These are phyloP conservation scores for Drosophila gunungcola DNA, from an alignment of 1,140 invertebrate species.

Conservation along the genomic window DNA sequence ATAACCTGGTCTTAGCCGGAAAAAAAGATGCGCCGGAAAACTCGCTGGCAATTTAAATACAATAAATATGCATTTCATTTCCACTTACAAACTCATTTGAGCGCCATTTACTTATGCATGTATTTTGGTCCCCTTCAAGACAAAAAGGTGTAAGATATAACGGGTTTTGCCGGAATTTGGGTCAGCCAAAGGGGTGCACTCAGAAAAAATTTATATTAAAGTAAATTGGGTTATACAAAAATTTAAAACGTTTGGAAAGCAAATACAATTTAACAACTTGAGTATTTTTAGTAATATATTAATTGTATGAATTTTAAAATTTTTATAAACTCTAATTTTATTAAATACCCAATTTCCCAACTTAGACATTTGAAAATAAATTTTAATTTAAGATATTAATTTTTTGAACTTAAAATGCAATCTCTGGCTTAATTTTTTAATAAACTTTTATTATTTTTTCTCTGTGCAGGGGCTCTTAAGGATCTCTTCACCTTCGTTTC, in stretches of 20 bases:
- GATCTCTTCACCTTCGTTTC: conserved; percentile 43
- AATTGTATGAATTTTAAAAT: too few relatives aligned
- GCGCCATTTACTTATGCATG: conserved; percentile 71
- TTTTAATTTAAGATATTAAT: too few relatives aligned
- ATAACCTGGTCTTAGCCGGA: conserved; percentile 32
- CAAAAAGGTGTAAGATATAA: conserved; percentile 75
- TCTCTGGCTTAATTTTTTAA: too few relatives aligned
- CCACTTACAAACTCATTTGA: conserved; percentile 80
- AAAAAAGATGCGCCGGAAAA: conserved; percentile 31
- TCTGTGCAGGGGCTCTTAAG: conserved; percentile 15
- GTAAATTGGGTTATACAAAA: too few relatives aligned
- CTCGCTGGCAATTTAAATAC: conserved; percentile 74
- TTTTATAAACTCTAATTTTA: too few relatives aligned
- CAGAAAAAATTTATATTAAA: neutral
- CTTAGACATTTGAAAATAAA: too few relatives aligned
- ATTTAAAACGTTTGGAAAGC: too few relatives aligned
- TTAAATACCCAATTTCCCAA: too few relatives aligned
- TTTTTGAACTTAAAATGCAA: too few relatives aligned
- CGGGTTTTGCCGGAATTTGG: conserved; percentile 57
- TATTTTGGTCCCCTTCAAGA: conserved; percentile 40
- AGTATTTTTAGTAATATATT: too few relatives aligned
- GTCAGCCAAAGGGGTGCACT: conserved; percentile 36
- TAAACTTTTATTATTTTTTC: neutral
- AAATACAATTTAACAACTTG: too few relatives aligned
- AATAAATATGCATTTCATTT: conserved; percentile 82